Percentiles rank a stretch among this genome's conserved stretches.
These are phyloP conservation scores for Gopherus flavomarginatus DNA, from an alignment of 2,113 vertebrate species.

Conservation along the genomic window DNA sequence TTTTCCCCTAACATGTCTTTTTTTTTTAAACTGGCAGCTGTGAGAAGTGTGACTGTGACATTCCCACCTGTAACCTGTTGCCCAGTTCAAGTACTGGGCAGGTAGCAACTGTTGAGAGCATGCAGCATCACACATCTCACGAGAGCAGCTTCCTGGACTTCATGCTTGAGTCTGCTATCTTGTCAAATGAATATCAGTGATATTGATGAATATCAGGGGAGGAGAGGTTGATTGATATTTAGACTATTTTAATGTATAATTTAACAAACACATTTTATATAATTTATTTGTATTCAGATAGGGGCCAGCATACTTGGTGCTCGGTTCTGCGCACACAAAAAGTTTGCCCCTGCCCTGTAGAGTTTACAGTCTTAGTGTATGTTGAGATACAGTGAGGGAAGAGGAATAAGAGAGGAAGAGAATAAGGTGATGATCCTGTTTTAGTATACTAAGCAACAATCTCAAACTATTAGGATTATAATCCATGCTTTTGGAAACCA, in stretches of 20 bases:
- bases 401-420: neutral
- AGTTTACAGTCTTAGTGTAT: neutral
- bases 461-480: neutral
- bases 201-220: neutral
- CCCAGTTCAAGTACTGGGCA: neutral
- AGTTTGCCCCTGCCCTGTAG: neutral
- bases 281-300: neutral
- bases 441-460: neutral
- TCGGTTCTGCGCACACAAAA: neutral
- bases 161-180: neutral
- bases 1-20: neutral
- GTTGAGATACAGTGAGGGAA: neutral
- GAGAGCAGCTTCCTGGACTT: too few species aligned
- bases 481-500: neutral
- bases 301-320: neutral
- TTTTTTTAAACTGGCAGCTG: neutral
- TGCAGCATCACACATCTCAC: neutral
- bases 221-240: neutral
- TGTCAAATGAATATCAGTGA: neutral
- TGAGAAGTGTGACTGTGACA: neutral
- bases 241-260: neutral
- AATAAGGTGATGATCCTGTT: neutral
- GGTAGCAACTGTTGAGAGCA: neutral
- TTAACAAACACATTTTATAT: neutral
- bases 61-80: neutral